These are phyloP conservation scores for Harpagifer antarcticus DNA, from an alignment of 2,797 vertebrate species.

Conservation along the genomic window DNA sequence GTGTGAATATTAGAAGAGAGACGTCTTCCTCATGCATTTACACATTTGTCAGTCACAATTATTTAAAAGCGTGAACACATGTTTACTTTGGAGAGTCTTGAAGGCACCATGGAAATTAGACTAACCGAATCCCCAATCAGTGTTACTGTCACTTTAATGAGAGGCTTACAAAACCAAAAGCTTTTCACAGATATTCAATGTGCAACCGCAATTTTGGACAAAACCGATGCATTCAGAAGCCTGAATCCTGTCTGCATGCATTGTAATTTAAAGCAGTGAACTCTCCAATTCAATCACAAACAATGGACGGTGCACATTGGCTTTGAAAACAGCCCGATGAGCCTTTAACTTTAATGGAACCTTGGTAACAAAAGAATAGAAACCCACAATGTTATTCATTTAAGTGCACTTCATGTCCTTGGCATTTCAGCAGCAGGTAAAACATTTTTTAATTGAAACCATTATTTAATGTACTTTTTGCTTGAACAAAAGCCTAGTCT, in stretches of 20 bases:
- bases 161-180: constrained; percentile 34
- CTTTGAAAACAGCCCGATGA: constrained; percentile 29
- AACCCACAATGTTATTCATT: neutral
- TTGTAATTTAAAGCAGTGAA: constrained; percentile 41
- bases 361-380: neutral
- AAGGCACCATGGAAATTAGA: constrained; percentile 46
- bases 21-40: constrained; percentile 7
- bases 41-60: constrained; percentile 26
- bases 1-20: constrained; percentile 13
- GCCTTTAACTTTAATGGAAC: constrained; percentile 26
- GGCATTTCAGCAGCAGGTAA: constrained; percentile 1
- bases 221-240: constrained; percentile 23
- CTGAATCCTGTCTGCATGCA: constrained; percentile 27
- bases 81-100: constrained; percentile 18
- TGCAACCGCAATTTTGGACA: constrained; percentile 18
- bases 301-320: constrained; percentile 13
- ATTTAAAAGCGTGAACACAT: constrained; percentile 23
- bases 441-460: constrained; percentile 8
- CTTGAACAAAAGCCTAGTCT: constrained; percentile 9
- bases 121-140: constrained; percentile 40
- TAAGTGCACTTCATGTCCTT: constrained; percentile 8
- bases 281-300: constrained; percentile 23
- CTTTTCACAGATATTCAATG: constrained; percentile 27
- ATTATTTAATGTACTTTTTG: constrained; percentile 12
- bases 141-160: constrained; percentile 58